These are phyloP conservation scores for Pomacea canaliculata DNA, from an alignment of 2,888 invertebrate species.

Conservation along the genomic window DNA sequence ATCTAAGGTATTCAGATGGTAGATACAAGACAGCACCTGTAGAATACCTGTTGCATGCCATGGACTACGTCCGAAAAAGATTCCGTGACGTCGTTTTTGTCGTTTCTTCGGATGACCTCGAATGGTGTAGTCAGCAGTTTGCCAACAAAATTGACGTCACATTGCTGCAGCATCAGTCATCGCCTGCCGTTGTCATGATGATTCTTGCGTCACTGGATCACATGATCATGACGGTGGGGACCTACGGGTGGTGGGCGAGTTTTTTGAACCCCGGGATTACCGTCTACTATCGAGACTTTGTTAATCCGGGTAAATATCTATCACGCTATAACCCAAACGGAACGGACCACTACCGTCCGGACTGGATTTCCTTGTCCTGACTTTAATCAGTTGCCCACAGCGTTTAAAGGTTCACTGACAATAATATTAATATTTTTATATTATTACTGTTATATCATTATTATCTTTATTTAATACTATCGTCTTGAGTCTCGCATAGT, in stretches of 20 bases:
- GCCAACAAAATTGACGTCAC: slow-evolving; percentile 10
- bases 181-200: slow-evolving; percentile 41
- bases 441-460: too few species aligned
- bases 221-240: slow-evolving; percentile 47
- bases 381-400: too few species aligned
- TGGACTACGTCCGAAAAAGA: slow-evolving; percentile 33
- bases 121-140: slow-evolving; percentile 32
- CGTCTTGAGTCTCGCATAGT: too few species aligned
- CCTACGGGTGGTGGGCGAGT: slow-evolving; percentile 28
- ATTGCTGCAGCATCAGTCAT: slow-evolving; percentile 8
- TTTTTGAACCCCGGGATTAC: neutral
- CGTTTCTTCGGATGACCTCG: slow-evolving; percentile 40
- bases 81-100: slow-evolving; percentile 38
- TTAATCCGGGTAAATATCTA: neutral
- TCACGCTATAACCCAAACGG: neutral
- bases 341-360: neutral
- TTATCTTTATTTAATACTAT: too few species aligned
- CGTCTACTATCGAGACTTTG: neutral
- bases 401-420: too few species aligned
- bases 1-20: neutral
- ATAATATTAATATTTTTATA: too few species aligned
- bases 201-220: slow-evolving; percentile 47
- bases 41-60: slow-evolving; percentile 38
- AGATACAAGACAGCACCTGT: slow-evolving; percentile 38
- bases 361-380: neutral